phyloP scores from a whole-genome alignment of 2,888 invertebrate species.

The Drosophila acutilabella region DNA sequence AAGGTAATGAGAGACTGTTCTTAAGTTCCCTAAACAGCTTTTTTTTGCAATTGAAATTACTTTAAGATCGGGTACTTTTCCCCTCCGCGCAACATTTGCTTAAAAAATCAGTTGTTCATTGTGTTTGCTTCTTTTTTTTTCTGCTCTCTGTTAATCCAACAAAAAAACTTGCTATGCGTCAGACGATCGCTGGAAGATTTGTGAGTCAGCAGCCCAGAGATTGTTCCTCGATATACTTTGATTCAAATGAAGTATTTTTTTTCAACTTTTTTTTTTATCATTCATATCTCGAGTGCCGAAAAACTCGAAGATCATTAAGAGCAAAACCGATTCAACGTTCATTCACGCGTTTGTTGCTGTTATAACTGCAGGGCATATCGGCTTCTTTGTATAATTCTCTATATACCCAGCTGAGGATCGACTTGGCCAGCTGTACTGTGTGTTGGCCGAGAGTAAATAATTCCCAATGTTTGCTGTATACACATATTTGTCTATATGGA shows the following conservation, averaged over 20 bases:
- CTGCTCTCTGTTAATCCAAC: slow-evolving; percentile 11
- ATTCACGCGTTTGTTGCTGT: slow-evolving; percentile 27
- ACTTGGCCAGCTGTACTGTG: neutral
- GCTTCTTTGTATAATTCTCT: neutral
- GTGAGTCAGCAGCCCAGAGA: slow-evolving; percentile 51
- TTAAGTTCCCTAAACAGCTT: slow-evolving; percentile 51
- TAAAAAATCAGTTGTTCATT: slow-evolving; percentile 35
- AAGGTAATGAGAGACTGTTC: slow-evolving; percentile 43
- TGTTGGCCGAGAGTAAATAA: slow-evolving; percentile 1
- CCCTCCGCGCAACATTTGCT: slow-evolving; percentile 20
- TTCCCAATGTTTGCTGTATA: neutral
- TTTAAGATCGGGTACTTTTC: slow-evolving; percentile 35
- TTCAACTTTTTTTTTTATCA: slow-evolving; percentile 12
- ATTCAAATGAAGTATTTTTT: slow-evolving; percentile 30
- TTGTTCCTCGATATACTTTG: slow-evolving; percentile 43
- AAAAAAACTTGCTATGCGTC: slow-evolving; percentile 58
- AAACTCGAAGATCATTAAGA: slow-evolving; percentile 40
- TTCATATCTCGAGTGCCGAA: slow-evolving; percentile 31
- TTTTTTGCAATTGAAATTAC: slow-evolving; percentile 46
- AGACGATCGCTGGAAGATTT: slow-evolving; percentile 32
- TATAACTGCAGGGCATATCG: slow-evolving; percentile 18
- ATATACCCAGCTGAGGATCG: slow-evolving; percentile 5
- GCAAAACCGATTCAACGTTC: slow-evolving; percentile 25
- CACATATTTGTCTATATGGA: slow-evolving; percentile 1
- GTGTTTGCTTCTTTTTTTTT: slow-evolving; percentile 8